Conservation (phyloP, 2,888 invertebrate genomes). For the Callosobruchus maculatus region DNA sequence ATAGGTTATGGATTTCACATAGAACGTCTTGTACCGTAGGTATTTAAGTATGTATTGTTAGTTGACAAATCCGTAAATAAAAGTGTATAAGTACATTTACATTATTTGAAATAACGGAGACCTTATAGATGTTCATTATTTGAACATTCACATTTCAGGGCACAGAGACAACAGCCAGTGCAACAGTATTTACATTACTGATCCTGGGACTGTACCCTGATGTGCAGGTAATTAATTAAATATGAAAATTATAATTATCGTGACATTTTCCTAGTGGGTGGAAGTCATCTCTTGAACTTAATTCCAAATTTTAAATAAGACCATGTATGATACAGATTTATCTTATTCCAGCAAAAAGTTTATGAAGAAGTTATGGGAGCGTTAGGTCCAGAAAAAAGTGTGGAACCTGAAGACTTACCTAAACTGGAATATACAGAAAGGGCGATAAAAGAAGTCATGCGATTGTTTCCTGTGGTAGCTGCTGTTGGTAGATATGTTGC, state of each 20-base stretch:
- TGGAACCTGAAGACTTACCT: background rate
- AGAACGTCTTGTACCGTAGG: too few species aligned
- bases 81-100: too few species aligned
- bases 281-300: too few species aligned
- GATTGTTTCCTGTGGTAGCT: constrained; percentile 17
- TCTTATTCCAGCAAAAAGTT: constrained; percentile 11
- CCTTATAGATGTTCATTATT: too few species aligned
- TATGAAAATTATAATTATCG: too few species aligned
- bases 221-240: constrained; percentile 7
- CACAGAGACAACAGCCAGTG: constrained; percentile 4
- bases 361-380: constrained; percentile 10
- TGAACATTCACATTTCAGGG: background rate
- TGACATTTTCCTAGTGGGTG: too few species aligned
- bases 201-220: constrained; percentile 8
- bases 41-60: too few species aligned
- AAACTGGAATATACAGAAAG: constrained; percentile 16
- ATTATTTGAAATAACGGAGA: too few species aligned
- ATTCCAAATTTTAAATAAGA: too few species aligned
- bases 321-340: too few species aligned
- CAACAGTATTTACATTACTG: constrained; percentile 2
- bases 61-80: too few species aligned
- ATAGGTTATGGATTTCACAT: too few species aligned
- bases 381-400: background rate
- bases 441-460: constrained; percentile 18
- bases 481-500: constrained; percentile 3